Conservation (phyloP, 2,113 vertebrate species). For the Megaptera novaeangliae region DNA sequence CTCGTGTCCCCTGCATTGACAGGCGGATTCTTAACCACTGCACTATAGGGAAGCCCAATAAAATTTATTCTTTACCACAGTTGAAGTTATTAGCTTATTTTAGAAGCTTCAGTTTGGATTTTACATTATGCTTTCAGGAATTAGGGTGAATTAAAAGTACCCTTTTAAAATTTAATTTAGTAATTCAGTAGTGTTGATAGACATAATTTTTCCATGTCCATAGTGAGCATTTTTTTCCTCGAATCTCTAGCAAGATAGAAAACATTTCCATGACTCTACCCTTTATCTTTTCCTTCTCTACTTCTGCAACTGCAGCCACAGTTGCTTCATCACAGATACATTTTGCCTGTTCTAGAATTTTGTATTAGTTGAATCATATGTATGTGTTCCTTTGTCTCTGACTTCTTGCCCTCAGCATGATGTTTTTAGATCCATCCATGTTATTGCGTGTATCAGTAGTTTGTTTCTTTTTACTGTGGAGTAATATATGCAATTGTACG, state of each 20-base stretch:
- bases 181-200: neutral
- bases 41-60: neutral
- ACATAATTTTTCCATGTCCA: neutral
- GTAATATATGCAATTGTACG: neutral
- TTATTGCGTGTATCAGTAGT: neutral
- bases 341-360: neutral
- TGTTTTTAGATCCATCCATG: neutral
- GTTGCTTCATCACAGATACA: neutral
- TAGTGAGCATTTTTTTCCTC: neutral
- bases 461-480: neutral
- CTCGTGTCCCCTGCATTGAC: too few species aligned
- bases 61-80: neutral
- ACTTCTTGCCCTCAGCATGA: neutral
- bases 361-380: neutral
- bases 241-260: neutral
- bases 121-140: neutral
- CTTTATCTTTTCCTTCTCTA: neutral
- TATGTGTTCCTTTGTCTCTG: neutral
- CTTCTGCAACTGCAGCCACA: neutral
- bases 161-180: neutral
- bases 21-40: too few species aligned
- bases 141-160: neutral
- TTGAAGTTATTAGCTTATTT: neutral
- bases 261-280: neutral
- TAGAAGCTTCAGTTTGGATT: conserved; percentile 15